Evolutionary conservation across 2,797 vertebrate genomes (phyloP).

Genomic region (Kryptopterus vitreolus): DNA sequence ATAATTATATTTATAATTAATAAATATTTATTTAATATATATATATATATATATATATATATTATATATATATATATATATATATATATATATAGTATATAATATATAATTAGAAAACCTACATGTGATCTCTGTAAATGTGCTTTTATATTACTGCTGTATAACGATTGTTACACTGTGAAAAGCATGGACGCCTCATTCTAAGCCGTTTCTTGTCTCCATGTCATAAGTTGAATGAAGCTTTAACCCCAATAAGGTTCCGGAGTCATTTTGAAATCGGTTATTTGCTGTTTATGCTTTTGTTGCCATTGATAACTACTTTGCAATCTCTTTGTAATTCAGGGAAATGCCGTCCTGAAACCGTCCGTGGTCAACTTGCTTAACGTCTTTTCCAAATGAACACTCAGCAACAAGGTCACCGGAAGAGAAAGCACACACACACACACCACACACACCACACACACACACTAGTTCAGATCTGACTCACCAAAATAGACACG

Average conservation of each 20-base stretch:
- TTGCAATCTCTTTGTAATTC: constrained; percentile 25
- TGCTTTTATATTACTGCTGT: not conserved
- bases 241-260: not conserved
- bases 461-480: constrained; percentile 1
- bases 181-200: not conserved
- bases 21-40: too few species aligned
- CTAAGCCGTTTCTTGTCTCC: not conserved
- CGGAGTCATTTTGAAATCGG: constrained; percentile 25
- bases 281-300: constrained; percentile 17
- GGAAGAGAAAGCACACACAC: constrained; percentile 6
- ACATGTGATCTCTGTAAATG: not conserved
- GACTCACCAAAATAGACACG: constrained; percentile 23
- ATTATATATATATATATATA: too few species aligned
- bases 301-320: constrained; percentile 45
- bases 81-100: too few species aligned
- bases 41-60: too few species aligned
- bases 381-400: constrained; percentile 46
- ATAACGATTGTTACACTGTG: not conserved
- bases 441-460: constrained; percentile 3
- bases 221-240: constrained; percentile 4
- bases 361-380: constrained; percentile 21
- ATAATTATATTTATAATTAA: too few species aligned
- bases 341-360: constrained; percentile 41
- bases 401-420: constrained; percentile 26
- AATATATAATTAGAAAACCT: too few species aligned